Percentiles rank a stretch among this genome's conserved stretches.
phyloP scores from a whole-genome alignment of 2,888 invertebrate genomes.

The Netelia inedita region DNA sequence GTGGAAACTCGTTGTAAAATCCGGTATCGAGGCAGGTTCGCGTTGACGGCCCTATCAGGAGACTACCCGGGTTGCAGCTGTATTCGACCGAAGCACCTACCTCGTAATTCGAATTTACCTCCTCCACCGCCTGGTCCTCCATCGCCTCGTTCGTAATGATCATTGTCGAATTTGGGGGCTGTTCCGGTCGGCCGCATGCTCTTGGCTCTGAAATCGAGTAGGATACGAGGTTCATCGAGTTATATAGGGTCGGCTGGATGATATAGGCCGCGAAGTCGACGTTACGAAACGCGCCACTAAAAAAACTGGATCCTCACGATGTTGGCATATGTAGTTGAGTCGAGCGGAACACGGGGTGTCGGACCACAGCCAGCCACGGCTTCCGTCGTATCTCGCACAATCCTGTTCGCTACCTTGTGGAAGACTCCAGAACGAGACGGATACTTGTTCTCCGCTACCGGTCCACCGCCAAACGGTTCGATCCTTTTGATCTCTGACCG shows the following conservation, averaged over 20 bases:
- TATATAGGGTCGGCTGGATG: too few species aligned
- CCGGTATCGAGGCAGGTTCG: conserved; percentile 96
- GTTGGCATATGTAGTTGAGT: conserved; percentile 96
- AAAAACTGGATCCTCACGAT: conserved; percentile 89
- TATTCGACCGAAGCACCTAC: conserved; percentile 95
- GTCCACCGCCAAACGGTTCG: conserved; percentile 95
- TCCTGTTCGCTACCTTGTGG: conserved; percentile 92
- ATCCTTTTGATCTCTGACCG: conserved; percentile 93
- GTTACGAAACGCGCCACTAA: too few species aligned
- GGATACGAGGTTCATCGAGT: too few species aligned
- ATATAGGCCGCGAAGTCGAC: too few species aligned
- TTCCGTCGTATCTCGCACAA: conserved; percentile 96
- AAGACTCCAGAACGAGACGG: conserved; percentile 96
- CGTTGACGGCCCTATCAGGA: conserved; percentile 93
- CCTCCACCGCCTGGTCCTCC: conserved; percentile 74
- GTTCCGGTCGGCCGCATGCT: conserved; percentile 96
- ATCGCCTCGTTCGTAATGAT: conserved; percentile 78
- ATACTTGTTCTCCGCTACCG: conserved; percentile 92
- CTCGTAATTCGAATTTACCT: conserved; percentile 87
- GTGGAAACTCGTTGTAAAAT: conserved; percentile 97
- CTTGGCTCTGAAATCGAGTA: conserved; percentile 89
- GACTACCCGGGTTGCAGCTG: conserved; percentile 93
- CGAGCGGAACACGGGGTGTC: conserved; percentile 94
- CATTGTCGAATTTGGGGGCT: conserved; percentile 97
- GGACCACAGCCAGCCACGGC: conserved; percentile 98